Base-by-base conservation (phyloP, 2,797 vertebrate species). In the Odontamblyopus rebecca region DNA sequence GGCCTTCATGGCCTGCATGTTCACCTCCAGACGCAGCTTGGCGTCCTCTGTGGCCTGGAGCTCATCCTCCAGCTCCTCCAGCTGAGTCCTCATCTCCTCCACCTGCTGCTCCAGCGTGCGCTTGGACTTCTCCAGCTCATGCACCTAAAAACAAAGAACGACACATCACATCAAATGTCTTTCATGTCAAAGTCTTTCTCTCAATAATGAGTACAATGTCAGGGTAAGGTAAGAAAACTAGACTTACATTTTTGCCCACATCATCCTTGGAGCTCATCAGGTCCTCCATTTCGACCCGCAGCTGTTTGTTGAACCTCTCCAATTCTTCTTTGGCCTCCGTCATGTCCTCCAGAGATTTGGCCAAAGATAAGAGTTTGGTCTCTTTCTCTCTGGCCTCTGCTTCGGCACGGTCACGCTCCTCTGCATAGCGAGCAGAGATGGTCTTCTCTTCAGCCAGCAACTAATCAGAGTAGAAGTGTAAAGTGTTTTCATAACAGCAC, bases 191-290 rank as follows among this genome's bases (percentile, higher is more conserved):
- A 41, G 5, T 35, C 19, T 29, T 67, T 4, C 12, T 18, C 23
- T 29, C 5, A 9, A 9, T n/a, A 62, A 59, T 6, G 0, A 18
- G 7, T 27, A 16, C 23, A 68, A 26, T 62, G 2, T 2, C 44
- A 16, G 44, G 44, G 15, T 48, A 48, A 48, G 44, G 44, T 15
- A 13, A 67, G 41, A 62, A n/a, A 61, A 70, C 29, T 66, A 76
- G 13, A 93, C 98, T 94, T 89, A 99, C 98, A 0, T 96, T 99
- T 89, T 99, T 99, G 77, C 98, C 98, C 62, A 99, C 98, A 0
- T 99, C 97, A 9, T 99, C 98, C 89, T 99, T 99, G 83, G 97
- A 99, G 95, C 96, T 98, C 89, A 99, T 97, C 73, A 99, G 93
- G 30, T 98, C 97, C 85, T 99, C 98, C 98, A 99, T 99, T 82